Evolutionary conservation across 2,797 vertebrate species (phyloP).

Genomic region (Enteromius argenteus): DNA sequence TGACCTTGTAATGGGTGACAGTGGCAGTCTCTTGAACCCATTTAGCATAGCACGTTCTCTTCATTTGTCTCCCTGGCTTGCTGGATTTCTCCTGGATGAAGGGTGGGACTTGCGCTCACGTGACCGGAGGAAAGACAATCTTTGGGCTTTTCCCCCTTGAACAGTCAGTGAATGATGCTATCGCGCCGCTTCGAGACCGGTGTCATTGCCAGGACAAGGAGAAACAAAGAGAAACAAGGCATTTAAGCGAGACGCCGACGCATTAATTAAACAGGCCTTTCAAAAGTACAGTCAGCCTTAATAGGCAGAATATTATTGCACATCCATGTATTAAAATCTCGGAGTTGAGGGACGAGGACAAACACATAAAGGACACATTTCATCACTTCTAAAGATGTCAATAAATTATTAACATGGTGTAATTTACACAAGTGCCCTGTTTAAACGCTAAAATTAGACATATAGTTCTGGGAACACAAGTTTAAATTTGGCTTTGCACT

Average conservation of each 20-base stretch:
- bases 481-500: not conserved
- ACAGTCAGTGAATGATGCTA: conserved; percentile 47
- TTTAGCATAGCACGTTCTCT: conserved; percentile 81
- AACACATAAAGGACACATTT: not conserved
- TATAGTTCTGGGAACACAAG: not conserved
- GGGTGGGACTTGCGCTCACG: conserved; percentile 60
- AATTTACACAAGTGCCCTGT: conserved; percentile 2
- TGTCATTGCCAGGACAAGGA: conserved; percentile 65
- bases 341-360: conserved; percentile 50
- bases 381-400: not conserved
- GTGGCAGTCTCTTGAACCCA: conserved; percentile 86
- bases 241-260: conserved; percentile 68
- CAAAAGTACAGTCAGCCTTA: conserved; percentile 63
- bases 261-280: conserved; percentile 68
- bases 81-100: conserved; percentile 64
- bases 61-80: conserved; percentile 70
- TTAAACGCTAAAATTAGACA: not conserved
- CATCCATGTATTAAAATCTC: conserved; percentile 55
- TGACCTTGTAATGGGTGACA: conserved; percentile 89
- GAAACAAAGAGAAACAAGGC: conserved; percentile 69
- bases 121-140: conserved; percentile 9
- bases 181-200: conserved; percentile 34
- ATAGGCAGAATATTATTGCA: conserved; percentile 70
- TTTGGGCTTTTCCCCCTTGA: conserved; percentile 34
- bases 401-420: conserved; percentile 21